Base-by-base conservation (phyloP, 1,140 invertebrate species). In the Adelges cooleyi region DNA sequence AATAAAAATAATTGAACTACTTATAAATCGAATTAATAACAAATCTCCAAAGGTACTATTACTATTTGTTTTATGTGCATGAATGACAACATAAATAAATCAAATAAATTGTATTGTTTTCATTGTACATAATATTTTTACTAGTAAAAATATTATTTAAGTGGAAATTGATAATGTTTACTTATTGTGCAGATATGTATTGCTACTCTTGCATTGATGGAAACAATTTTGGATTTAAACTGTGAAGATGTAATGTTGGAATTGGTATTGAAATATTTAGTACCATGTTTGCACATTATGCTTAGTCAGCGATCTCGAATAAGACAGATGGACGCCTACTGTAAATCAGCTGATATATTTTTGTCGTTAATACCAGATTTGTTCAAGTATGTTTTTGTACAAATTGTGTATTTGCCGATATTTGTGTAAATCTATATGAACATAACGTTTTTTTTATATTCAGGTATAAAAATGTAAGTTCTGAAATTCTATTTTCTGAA, bases 201-300 rank as follows among this genome's bases (percentile, higher is more conserved):
- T 67, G 90, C 95, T 2, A 92, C 93, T 0, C 74, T 98, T 68
- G 85, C 89, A 0, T 73, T 98, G 9, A 91, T 98, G 73, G 86
- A 92, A 74, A 95, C 92, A 0, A 76, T 98, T 56, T 79, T 98
- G 23, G 86, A 92, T 71, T 77, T 98, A 44, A 92, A 95, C 73
- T 97, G 92, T 76, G 95, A 98, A 77, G 95, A 98, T 75, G 82
- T 97, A n/a, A 92, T 97, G 87, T 79, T 95, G 70, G 90, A 95
- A 72, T 77, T 96, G 25, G 82, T 96, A 51, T 86, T 94, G 69
- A 87, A 86, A 76, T 87, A 94, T 72, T 77, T 97, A 50, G 80
- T 88, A 69, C 89, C 89, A 13, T 92, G 91, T 72, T 85, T 86
- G n/a, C 92, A 96, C 76, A 81, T 96, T 0, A 90, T 94, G 83